Conservation (phyloP, 2,797 vertebrate genomes). For the Ambastaia sidthimunki region DNA sequence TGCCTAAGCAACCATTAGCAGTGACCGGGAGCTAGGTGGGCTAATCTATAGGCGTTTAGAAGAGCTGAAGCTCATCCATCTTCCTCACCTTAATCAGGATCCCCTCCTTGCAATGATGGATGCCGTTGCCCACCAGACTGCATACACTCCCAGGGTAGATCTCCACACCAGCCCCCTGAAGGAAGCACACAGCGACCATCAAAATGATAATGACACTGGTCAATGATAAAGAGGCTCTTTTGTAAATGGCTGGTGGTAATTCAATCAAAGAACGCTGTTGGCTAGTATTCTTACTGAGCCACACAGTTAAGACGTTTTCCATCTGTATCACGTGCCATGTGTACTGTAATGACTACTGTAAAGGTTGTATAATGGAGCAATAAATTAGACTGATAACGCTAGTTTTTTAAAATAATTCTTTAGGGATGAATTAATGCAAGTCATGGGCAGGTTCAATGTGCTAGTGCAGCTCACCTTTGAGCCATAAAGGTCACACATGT, state of each 20-base stretch:
- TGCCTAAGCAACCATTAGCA: constrained; percentile 44
- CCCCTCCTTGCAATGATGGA: constrained; percentile 95
- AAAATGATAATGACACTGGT: constrained; percentile 16
- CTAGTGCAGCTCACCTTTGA: constrained; percentile 82
- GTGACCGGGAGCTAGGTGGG: constrained; percentile 9
- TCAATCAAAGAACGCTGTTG: constrained; percentile 14
- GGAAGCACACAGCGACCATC: constrained; percentile 36
- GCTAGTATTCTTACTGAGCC: not conserved
- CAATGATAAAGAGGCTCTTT: constrained; percentile 7
- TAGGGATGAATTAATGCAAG: not conserved
- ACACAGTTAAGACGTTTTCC: constrained; percentile 1
- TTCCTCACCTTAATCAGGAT: constrained; percentile 92
- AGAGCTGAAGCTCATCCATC: constrained; percentile 14
- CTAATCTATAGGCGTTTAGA: constrained; percentile 27
- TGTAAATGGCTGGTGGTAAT: constrained; percentile 1
- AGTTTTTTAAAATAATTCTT: not conserved
- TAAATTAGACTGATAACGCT: not conserved
- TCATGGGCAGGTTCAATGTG: not conserved
- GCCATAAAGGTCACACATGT: constrained; percentile 92
- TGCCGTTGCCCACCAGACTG: constrained; percentile 83
- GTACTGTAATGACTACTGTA: not conserved
- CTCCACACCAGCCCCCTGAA: constrained; percentile 91
- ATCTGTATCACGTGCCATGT: not conserved
- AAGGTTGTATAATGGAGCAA: not conserved
- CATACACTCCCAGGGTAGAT: constrained; percentile 92